Evolutionary conservation across 2,113 vertebrate species (phyloP), one percentile per base, ranked within the genome.

Genomic region (Cyphomyrus discorhynchus): DNA sequence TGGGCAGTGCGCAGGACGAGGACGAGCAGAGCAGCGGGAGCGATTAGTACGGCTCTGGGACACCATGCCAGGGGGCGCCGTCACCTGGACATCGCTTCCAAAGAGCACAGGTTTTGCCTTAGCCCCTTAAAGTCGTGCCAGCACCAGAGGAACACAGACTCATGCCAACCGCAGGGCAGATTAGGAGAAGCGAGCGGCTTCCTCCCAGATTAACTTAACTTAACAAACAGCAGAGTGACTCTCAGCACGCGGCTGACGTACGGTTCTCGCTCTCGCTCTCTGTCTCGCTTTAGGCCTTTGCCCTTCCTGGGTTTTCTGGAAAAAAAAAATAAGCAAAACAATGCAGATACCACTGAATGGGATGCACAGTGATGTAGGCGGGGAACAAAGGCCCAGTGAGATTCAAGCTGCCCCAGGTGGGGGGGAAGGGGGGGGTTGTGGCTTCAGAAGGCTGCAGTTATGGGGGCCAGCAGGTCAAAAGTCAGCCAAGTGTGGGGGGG

Each of bases 251-350:
- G 95, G 95, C 97, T 98, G 97, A 98, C 98, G 95, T 99, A 99
- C 98, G 96, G 96, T 95, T 97, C 97, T 93, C 92, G 96, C 95
- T 94, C 96, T 97, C 96, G 96, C 96, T 96, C 97, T 99, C 98
- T 98, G 97, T 98, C 98, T 98, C 97, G 96, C 96, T 98, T 99
- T 97, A 96, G 97, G 96, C 97, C 97, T 97, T 98, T 98, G 96
- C 96, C 97, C 97, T 95, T 97, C 94, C 97, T 95, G 96, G 96
- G 95, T 97, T 98, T 97, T 99, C 98, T 99, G 98, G 95, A 97
- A 95, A 95, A 90, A 95, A 90, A 95, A 95, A 90, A 95, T 94
- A 91, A 90, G 85, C 91, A 93, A 93, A 92, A 96, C 92, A 95
- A 92, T 84, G 93, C 93, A 95, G 90, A 95, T 86, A 49, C 24